phyloP scores from a whole-genome alignment of 2,113 vertebrate genomes.

The Alectura lathami region DNA sequence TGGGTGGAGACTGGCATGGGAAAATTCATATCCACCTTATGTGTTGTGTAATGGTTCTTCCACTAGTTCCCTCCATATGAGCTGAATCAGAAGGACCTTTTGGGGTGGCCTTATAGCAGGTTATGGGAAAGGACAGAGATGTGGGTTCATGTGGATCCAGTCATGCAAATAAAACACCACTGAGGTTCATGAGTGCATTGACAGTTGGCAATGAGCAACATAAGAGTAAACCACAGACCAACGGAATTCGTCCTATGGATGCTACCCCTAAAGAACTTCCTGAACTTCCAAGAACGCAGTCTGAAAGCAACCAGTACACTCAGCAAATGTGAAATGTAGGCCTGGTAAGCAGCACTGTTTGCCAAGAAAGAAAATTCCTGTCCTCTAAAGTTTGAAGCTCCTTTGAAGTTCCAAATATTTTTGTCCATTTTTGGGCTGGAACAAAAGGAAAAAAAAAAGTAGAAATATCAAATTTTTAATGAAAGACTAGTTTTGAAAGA shows the following conservation, averaged over 20 bases:
- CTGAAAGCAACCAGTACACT: neutral
- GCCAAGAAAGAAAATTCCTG: neutral
- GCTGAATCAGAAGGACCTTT: conserved; percentile 6
- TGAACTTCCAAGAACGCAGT: neutral
- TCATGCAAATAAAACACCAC: neutral
- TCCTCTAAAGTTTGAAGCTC: neutral
- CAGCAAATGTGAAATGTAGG: neutral
- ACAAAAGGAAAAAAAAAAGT: neutral
- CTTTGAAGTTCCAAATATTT: neutral
- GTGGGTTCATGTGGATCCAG: neutral
- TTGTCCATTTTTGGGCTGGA: neutral
- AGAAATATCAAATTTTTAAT: neutral
- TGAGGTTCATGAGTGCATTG: neutral
- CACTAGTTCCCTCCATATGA: neutral
- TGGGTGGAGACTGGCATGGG: neutral
- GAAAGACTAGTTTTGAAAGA: neutral
- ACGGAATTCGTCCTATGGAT: neutral
- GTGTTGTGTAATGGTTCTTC: neutral
- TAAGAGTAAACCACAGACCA: neutral
- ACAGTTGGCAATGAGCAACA: neutral
- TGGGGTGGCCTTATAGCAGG: neutral
- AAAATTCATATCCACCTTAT: neutral
- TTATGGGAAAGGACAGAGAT: neutral
- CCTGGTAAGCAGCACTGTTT: neutral
- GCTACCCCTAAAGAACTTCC: neutral